Evolutionary conservation across 2,113 vertebrate genomes (phyloP).

Genomic region (Pollimyrus isidori): DNA sequence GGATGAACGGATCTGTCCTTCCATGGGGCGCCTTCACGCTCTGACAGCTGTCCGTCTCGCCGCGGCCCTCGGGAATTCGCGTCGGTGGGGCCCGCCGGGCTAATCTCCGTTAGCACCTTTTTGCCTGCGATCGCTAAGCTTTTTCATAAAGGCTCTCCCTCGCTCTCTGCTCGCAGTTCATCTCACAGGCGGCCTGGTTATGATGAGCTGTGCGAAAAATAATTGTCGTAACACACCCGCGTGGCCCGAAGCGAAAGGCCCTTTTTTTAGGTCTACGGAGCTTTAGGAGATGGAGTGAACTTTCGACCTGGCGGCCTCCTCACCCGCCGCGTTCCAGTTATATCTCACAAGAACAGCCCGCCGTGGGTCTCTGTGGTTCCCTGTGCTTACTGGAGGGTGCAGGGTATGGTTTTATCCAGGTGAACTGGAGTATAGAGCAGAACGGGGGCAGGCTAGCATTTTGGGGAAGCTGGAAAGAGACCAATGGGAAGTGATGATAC

Average conservation of each 20-base stretch:
- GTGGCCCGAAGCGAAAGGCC: background rate
- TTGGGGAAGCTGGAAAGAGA: background rate
- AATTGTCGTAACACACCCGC: background rate
- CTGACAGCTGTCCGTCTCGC: background rate
- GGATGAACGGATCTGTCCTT: background rate
- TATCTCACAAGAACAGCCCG: background rate
- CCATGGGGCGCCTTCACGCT: background rate
- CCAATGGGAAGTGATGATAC: background rate
- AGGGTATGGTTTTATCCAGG: background rate
- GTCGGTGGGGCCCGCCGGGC: background rate
- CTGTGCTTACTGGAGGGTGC: background rate
- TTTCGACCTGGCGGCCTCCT: background rate
- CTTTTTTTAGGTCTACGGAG: background rate
- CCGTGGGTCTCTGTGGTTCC: background rate
- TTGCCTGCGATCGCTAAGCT: background rate
- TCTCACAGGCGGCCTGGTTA: background rate
- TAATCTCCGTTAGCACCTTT: background rate
- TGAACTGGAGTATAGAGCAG: background rate
- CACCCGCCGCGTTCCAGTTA: background rate
- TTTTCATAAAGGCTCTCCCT: background rate
- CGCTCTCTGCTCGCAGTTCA: background rate
- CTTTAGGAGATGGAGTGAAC: background rate
- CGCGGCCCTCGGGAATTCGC: background rate
- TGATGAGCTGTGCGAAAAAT: background rate
- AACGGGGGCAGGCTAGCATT: background rate